Evolutionary conservation across 2,888 invertebrate species (phyloP).

Genomic region (Terebella lapidaria): DNA sequence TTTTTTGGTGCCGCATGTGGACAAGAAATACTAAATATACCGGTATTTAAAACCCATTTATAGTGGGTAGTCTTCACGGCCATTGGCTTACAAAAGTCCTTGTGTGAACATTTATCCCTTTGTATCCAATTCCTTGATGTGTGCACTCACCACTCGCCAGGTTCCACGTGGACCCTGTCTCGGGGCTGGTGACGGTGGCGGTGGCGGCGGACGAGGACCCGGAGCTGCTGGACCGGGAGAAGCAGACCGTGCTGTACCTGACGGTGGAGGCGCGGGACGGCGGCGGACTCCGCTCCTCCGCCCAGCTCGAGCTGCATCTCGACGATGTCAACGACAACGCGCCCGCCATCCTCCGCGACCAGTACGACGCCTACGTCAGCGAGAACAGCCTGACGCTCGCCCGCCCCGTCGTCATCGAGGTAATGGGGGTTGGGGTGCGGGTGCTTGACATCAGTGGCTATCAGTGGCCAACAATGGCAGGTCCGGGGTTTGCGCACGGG

Average conservation of each 20-base stretch:
- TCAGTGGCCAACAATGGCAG: no score
- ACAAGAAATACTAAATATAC: no score
- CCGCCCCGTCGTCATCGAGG: constrained; percentile 53
- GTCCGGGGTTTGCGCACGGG: no score
- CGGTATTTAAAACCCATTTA: no score
- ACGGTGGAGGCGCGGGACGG: constrained; percentile 77
- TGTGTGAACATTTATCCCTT: no score
- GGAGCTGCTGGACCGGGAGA: constrained; percentile 69
- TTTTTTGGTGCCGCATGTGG: no score
- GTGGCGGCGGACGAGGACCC: constrained; percentile 37
- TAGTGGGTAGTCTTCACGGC: no score
- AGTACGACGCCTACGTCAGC: constrained; percentile 58
- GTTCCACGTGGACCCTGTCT: constrained; percentile 65
- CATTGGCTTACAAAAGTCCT: no score
- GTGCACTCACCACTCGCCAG: no score
- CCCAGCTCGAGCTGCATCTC: constrained; percentile 38
- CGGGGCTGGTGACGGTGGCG: constrained; percentile 66
- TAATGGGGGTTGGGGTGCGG: background rate
- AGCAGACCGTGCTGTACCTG: constrained; percentile 72
- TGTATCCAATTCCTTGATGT: no score
- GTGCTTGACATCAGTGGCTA: no score
- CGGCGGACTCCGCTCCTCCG: constrained; percentile 59
- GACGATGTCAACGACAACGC: constrained; percentile 44
- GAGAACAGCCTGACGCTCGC: constrained; percentile 74
- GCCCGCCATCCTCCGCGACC: constrained; percentile 37